These are phyloP conservation scores for Cerceris rybyensis DNA, from an alignment of 2,888 invertebrate genomes.

Conservation along the genomic window DNA sequence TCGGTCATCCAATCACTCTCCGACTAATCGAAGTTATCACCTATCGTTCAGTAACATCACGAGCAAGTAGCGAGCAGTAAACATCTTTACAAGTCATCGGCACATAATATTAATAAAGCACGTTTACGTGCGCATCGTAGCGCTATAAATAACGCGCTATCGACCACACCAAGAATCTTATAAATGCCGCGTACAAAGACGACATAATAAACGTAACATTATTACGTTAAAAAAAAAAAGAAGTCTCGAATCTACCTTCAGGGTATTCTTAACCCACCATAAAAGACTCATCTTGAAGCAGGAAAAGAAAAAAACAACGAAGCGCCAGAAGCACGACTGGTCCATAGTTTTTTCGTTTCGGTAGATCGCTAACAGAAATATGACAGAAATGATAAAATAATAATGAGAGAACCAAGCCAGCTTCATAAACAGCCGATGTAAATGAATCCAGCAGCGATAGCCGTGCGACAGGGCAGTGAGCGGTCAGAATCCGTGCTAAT, in stretches of 20 bases:
- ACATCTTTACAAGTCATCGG: slow-evolving; percentile 1
- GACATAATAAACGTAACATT: neutral
- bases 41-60: neutral
- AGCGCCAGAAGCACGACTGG: neutral
- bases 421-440: slow-evolving; percentile 40
- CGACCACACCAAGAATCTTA: slow-evolving; percentile 9
- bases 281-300: neutral
- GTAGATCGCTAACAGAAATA: slow-evolving; percentile 34
- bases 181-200: neutral
- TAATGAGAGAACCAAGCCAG: slow-evolving; percentile 24
- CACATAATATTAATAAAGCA: slow-evolving; percentile 5
- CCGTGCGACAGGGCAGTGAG: slow-evolving; percentile 43
- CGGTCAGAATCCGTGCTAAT: slow-evolving; percentile 66
- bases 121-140: neutral
- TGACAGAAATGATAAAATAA: slow-evolving; percentile 53
- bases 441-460: slow-evolving; percentile 45
- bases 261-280: neutral
- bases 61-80: neutral
- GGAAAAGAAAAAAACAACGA: neutral
- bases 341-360: neutral
- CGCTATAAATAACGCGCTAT: neutral
- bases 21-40: neutral
- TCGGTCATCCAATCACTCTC: too few relatives aligned
- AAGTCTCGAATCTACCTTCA: neutral
- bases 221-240: slow-evolving; percentile 4